A percentile compares a stretch with the other conserved stretches of the same genome.
Evolutionary conservation across 2,797 vertebrate species (phyloP).

Genomic region (Artibeus lituratus): DNA sequence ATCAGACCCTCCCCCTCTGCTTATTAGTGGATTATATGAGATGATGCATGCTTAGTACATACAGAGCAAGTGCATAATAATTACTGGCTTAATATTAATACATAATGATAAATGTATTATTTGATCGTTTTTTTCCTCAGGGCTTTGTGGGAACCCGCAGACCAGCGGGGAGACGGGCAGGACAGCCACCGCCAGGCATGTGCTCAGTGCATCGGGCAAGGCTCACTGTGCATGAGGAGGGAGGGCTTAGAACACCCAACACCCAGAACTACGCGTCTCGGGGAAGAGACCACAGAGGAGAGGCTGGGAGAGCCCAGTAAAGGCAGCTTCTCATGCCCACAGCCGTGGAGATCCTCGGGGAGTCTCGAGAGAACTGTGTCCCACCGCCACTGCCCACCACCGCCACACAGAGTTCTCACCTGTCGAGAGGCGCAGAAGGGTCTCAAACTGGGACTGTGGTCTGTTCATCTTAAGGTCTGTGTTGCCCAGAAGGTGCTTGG

Average conservation of each 20-base stretch:
- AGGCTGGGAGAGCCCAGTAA: neutral
- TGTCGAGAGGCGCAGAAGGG: neutral
- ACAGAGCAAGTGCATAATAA: neutral
- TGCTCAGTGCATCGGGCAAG: neutral
- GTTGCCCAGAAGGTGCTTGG: neutral
- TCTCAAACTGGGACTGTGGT: neutral
- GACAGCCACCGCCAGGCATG: neutral
- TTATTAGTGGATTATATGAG: neutral
- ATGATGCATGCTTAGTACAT: neutral
- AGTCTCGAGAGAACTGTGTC: neutral
- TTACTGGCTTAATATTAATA: neutral
- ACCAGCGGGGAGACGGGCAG: neutral
- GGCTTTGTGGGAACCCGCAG: neutral
- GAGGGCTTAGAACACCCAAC: neutral
- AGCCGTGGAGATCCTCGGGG: neutral
- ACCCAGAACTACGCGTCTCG: neutral
- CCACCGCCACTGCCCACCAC: neutral
- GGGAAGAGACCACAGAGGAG: neutral
- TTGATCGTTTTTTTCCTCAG: neutral
- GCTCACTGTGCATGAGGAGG: neutral
- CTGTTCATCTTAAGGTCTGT: neutral
- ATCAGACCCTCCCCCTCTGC: neutral
- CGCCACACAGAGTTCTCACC: rapidly evolving
- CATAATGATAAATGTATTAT: neutral
- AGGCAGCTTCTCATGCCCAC: no score